Percentiles rank a stretch among this genome's conserved stretches.
These are phyloP conservation scores for Galerucella calmariensis DNA, from an alignment of 2,888 invertebrate species.

Conservation along the genomic window DNA sequence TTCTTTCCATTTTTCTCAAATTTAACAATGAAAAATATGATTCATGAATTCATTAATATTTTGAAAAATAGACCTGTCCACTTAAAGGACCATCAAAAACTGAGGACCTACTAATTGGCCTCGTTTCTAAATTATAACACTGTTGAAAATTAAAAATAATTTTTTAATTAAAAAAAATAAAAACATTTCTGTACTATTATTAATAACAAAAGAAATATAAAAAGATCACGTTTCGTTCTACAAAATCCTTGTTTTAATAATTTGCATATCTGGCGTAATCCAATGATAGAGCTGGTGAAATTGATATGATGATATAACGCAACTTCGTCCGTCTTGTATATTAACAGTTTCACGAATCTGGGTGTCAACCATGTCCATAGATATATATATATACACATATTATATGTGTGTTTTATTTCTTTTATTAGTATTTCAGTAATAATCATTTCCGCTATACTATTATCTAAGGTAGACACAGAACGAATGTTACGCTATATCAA, in stretches of 20 bases:
- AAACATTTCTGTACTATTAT: too few species aligned
- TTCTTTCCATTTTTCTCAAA: too few species aligned
- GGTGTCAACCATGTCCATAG: slow-evolving; percentile 26
- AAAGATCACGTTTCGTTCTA: background rate
- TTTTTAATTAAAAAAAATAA: too few species aligned
- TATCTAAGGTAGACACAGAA: slow-evolving; percentile 35
- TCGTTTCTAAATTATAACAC: too few species aligned
- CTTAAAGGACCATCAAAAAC: too few species aligned
- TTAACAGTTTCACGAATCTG: slow-evolving; percentile 26
- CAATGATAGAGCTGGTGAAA: background rate
- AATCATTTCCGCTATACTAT: slow-evolving; percentile 39
- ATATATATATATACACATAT: background rate
- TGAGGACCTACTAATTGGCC: too few species aligned
- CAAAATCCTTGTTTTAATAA: background rate
- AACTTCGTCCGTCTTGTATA: slow-evolving; percentile 15
- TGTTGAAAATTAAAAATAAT: too few species aligned
- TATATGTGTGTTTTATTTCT: slow-evolving; percentile 8
- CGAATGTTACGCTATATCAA: slow-evolving; percentile 26
- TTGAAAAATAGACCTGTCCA: too few species aligned
- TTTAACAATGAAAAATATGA: too few species aligned
- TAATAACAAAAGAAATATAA: too few species aligned
- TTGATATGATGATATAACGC: slow-evolving; percentile 6
- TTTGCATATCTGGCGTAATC: background rate
- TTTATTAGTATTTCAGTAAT: slow-evolving; percentile 27
- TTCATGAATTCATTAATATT: too few species aligned